A percentile compares a stretch with the other conserved stretches of the same genome.
Conservation (phyloP, 1,140 invertebrate genomes). For the Neelides sp. region DNA sequence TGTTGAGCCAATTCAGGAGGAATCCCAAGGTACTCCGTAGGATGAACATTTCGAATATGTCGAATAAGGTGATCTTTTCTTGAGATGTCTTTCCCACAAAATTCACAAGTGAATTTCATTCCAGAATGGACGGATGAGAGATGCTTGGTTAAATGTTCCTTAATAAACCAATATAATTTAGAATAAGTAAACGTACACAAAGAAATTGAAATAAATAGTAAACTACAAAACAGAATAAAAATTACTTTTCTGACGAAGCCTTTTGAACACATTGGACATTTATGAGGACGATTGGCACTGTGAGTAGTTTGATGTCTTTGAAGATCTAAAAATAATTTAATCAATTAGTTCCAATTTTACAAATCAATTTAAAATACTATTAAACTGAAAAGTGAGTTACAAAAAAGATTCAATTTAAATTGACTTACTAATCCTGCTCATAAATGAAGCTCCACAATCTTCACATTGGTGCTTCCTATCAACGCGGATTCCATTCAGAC, state of each 20-base stretch:
- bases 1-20: slow-evolving; percentile 8
- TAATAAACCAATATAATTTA: slow-evolving; percentile 2
- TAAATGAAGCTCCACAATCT: slow-evolving; percentile 20
- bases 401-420: slow-evolving; percentile 9
- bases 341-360: too few species aligned
- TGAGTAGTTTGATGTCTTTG: slow-evolving; percentile 17
- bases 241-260: slow-evolving; percentile 11
- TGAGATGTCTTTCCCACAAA: slow-evolving; percentile 29
- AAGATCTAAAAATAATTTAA: background rate
- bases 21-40: slow-evolving; percentile 15
- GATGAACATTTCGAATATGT: slow-evolving; percentile 26
- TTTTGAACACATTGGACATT: slow-evolving; percentile 24
- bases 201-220: background rate
- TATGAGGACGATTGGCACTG: slow-evolving; percentile 18
- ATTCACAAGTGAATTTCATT: slow-evolving; percentile 28
- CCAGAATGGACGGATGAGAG: slow-evolving; percentile 23
- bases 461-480: slow-evolving; percentile 16
- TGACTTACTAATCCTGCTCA: slow-evolving; percentile 1
- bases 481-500: slow-evolving; percentile 14
- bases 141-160: slow-evolving; percentile 29
- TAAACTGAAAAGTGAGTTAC: too few species aligned
- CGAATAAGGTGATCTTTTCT: slow-evolving; percentile 29
- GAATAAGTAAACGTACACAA: background rate
- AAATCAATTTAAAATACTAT: too few species aligned
- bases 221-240: background rate